A percentile compares a stretch with the other conserved stretches of the same genome.
phyloP scores from a whole-genome alignment of 2,888 invertebrate genomes.

The Leptogaster cylindrica region DNA sequence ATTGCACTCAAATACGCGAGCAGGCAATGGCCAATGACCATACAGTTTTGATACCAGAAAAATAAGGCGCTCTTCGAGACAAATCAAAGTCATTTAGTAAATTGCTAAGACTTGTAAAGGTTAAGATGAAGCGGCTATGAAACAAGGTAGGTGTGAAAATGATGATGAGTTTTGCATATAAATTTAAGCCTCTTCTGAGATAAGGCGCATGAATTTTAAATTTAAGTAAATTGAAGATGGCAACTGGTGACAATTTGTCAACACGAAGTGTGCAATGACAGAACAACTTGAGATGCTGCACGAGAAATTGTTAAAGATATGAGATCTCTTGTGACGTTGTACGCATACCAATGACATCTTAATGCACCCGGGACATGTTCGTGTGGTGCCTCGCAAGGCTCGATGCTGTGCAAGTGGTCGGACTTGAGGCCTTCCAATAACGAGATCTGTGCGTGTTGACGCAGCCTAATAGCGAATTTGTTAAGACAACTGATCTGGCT shows the following conservation, averaged over 20 bases:
- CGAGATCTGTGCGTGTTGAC: slow-evolving; percentile 24
- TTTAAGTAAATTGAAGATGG: slow-evolving; percentile 16
- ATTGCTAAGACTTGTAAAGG: slow-evolving; percentile 27
- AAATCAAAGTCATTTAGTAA: slow-evolving; percentile 28
- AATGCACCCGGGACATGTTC: slow-evolving; percentile 14
- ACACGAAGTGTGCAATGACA: slow-evolving; percentile 6
- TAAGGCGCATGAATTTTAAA: slow-evolving; percentile 20
- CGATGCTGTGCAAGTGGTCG: background rate
- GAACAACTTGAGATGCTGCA: slow-evolving; percentile 31
- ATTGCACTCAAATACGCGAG: background rate
- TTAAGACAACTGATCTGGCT: slow-evolving; percentile 10
- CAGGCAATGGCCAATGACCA: background rate
- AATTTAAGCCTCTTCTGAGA: slow-evolving; percentile 6
- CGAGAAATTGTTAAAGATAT: slow-evolving; percentile 33
- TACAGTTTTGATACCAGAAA: slow-evolving; percentile 9
- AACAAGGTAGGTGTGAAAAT: slow-evolving; percentile 33
- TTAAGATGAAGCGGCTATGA: slow-evolving; percentile 10
- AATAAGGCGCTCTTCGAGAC: slow-evolving; percentile 1
- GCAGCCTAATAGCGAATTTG: slow-evolving; percentile 41
- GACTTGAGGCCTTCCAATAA: background rate
- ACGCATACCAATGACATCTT: slow-evolving; percentile 41
- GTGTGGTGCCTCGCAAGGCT: background rate
- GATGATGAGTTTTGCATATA: slow-evolving; percentile 20
- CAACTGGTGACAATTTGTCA: slow-evolving; percentile 35
- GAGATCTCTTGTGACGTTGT: slow-evolving; percentile 6